Evolutionary conservation across 1,140 invertebrate genomes (phyloP).

Genomic region (Drosophila nebulosa): DNA sequence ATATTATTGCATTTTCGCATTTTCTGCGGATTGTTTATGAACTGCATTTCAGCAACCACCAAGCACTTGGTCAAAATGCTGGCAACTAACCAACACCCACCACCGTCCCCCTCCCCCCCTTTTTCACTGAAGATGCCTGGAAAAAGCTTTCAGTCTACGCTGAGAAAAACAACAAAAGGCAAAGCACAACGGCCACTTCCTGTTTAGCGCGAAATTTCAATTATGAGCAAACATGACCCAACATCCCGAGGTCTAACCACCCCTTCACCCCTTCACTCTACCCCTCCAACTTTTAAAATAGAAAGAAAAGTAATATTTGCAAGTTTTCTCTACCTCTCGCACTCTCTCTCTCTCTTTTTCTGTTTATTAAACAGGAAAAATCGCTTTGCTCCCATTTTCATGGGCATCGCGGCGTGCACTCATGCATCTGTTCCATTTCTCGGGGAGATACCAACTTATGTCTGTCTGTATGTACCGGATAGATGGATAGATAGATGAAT

Average conservation of each 20-base stretch:
- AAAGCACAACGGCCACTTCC: slow-evolving; percentile 55
- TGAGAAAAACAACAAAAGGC: slow-evolving; percentile 37
- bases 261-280: neutral
- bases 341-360: no score
- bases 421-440: slow-evolving; percentile 69
- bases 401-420: slow-evolving; percentile 66
- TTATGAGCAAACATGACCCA: slow-evolving; percentile 65
- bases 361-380: slow-evolving; percentile 58
- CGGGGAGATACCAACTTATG: slow-evolving; percentile 19
- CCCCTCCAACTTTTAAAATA: slow-evolving; percentile 12
- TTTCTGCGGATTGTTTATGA: slow-evolving; percentile 49
- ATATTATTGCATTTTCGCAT: slow-evolving; percentile 57
- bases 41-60: slow-evolving; percentile 26
- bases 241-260: neutral
- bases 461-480: neutral
- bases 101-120: neutral
- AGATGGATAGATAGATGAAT: neutral
- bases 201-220: slow-evolving; percentile 78
- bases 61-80: slow-evolving; percentile 39
- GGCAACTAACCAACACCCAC: slow-evolving; percentile 14
- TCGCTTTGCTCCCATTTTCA: slow-evolving; percentile 71
- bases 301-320: slow-evolving; percentile 57
- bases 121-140: neutral
- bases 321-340: slow-evolving; percentile 29
- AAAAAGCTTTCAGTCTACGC: slow-evolving; percentile 43